Conservation (phyloP, 2,113 vertebrate genomes). For the Pavo muticus region DNA sequence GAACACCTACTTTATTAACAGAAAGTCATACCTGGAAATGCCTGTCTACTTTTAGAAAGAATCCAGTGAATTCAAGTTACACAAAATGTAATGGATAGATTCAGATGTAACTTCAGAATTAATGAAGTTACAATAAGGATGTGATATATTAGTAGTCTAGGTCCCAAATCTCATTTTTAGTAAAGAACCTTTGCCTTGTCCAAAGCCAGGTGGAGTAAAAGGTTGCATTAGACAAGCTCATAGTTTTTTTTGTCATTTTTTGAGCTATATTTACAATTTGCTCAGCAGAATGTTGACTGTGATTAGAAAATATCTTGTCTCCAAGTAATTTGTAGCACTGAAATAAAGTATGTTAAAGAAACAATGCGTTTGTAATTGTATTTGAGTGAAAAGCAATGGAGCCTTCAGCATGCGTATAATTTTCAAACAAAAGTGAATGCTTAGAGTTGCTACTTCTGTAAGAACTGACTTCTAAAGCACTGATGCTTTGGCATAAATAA, state of each 20-base stretch:
- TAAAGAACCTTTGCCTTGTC: neutral
- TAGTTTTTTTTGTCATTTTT: neutral
- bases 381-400: neutral
- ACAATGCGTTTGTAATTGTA: neutral
- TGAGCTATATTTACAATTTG: neutral
- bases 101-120: neutral
- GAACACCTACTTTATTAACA: neutral
- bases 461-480: neutral
- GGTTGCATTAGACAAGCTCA: neutral
- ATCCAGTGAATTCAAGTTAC: neutral
- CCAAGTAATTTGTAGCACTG: neutral
- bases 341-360: constrained; percentile 12
- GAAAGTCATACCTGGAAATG: neutral
- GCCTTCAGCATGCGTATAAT: neutral
- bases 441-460: neutral
- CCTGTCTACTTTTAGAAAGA: neutral
- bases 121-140: neutral
- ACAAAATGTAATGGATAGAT: neutral
- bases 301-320: neutral
- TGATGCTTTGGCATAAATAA: neutral
- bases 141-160: neutral
- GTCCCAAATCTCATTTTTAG: neutral
- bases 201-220: neutral
- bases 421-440: neutral
- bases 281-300: neutral